phyloP scores from a whole-genome alignment of 1,140 invertebrate genomes.

The Phymastichus coffea region DNA sequence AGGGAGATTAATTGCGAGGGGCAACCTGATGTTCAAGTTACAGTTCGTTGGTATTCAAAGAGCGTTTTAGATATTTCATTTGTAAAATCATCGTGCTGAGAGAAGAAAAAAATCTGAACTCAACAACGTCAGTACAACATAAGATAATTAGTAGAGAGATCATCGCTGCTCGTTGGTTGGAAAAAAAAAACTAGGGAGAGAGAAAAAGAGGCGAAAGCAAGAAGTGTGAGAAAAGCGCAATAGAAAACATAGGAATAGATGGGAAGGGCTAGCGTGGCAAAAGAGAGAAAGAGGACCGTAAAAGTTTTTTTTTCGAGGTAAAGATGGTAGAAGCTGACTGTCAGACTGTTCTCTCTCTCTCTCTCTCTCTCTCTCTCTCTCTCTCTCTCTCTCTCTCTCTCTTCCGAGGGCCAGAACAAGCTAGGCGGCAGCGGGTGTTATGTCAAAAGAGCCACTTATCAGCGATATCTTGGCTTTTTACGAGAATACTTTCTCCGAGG shows the following conservation, averaged over 20 bases:
- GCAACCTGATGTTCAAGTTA: constrained; percentile 4
- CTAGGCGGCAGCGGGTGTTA: constrained; percentile 17
- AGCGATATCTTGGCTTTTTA: constrained; percentile 35
- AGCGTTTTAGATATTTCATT: too few relatives aligned
- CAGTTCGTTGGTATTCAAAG: not conserved
- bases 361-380: too few relatives aligned
- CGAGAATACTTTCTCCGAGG: constrained; percentile 35
- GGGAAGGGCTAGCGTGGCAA: not conserved
- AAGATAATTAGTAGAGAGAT: not conserved
- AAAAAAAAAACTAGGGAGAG: constrained; percentile 4
- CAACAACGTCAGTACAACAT: not conserved
- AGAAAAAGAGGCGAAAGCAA: constrained; percentile 6
- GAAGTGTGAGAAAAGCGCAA: constrained; percentile 25
- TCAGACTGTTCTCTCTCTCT: too few relatives aligned
- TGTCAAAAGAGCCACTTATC: constrained; percentile 32
- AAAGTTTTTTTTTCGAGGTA: constrained; percentile 4
- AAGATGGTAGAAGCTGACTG: not conserved
- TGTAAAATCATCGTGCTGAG: too few relatives aligned
- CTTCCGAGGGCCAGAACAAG: not conserved
- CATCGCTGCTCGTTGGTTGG: too few relatives aligned
- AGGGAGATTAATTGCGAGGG: not conserved
- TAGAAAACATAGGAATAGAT: not conserved
- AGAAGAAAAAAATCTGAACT: too few relatives aligned
- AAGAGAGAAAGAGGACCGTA: not conserved
- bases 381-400: too few relatives aligned